phyloP scores from a whole-genome alignment of 1,140 invertebrate genomes.

The Cheumatopsyche charites region DNA sequence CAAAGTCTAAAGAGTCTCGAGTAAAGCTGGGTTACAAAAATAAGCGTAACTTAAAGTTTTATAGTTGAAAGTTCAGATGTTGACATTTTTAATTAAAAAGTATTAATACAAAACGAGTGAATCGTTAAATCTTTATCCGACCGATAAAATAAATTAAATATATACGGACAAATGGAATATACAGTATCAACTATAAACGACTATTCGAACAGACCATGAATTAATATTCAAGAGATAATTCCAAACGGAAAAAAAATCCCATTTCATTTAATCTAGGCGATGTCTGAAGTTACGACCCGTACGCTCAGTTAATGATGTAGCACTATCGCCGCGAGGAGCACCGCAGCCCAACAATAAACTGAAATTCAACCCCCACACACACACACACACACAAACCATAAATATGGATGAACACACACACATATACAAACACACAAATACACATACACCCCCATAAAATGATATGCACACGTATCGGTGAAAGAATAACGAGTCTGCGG shows the following conservation, averaged over 20 bases:
- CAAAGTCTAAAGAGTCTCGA: no score
- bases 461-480: not conserved
- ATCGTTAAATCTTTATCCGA: no score
- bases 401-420: not conserved
- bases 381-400: not conserved
- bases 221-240: not conserved
- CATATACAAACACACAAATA: not conserved
- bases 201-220: not conserved
- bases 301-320: not conserved
- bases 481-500: conserved; percentile 29
- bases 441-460: not conserved
- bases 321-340: conserved; percentile 17
- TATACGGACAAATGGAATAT: no score
- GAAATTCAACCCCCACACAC: conserved; percentile 8
- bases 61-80: no score
- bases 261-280: conserved; percentile 15
- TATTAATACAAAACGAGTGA: no score
- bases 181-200: no score
- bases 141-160: no score
- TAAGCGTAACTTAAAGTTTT: no score
- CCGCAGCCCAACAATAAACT: conserved; percentile 10
- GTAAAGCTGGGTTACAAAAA: no score
- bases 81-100: no score
- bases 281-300: conserved; percentile 10
- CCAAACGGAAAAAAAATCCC: not conserved